These are phyloP conservation scores for Notothenia rossii DNA, from an alignment of 2,113 vertebrate species.

Conservation along the genomic window DNA sequence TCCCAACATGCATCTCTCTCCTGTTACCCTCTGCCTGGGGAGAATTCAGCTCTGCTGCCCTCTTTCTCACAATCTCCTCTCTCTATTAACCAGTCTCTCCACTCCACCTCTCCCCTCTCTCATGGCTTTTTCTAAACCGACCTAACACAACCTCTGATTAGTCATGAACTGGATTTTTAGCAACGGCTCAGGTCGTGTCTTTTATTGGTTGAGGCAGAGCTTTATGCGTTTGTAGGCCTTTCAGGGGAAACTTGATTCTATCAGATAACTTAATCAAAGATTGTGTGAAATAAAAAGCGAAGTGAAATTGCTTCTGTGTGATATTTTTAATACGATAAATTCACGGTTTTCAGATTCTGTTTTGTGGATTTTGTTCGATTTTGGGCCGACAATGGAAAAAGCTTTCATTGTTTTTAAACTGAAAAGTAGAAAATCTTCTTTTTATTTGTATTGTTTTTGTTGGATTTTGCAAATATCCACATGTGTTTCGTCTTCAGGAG, in stretches of 20 bases:
- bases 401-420: background rate
- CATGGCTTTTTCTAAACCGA: background rate
- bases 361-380: background rate
- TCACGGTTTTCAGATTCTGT: background rate
- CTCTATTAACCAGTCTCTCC: background rate
- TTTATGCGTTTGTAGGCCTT: background rate
- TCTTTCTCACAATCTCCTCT: conserved; percentile 39
- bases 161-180: background rate
- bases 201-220: background rate
- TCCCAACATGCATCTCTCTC: conserved; percentile 54
- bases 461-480: background rate
- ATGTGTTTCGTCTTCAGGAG: background rate
- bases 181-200: background rate
- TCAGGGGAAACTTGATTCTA: background rate
- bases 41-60: conserved; percentile 40
- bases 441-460: background rate
- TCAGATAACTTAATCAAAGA: background rate
- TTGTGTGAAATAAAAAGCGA: background rate
- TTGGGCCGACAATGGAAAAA: background rate
- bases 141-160: background rate
- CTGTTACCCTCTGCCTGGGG: conserved; percentile 27
- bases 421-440: background rate
- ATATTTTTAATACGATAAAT: background rate
- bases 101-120: background rate
- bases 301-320: background rate